Evolutionary conservation across 23 tunicate genomes (phyloP).

Genomic region (Styela plicata): DNA sequence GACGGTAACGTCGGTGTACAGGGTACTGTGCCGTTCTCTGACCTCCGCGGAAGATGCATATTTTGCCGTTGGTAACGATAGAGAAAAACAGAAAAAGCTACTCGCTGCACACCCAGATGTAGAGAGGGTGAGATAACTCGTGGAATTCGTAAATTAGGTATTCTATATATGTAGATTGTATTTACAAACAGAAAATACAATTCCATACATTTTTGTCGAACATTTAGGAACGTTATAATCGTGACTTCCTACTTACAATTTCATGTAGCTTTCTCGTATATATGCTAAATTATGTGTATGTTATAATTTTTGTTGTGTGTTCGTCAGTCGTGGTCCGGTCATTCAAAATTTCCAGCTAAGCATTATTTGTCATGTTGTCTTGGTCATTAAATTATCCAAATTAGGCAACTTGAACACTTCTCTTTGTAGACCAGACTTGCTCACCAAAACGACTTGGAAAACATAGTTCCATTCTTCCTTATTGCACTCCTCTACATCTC

Average conservation of each 20-base stretch:
- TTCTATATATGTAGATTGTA: no score
- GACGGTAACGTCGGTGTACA: neutral
- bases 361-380: no score
- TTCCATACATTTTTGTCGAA: no score
- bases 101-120: slow-evolving; percentile 43
- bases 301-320: no score
- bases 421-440: slow-evolving; percentile 16
- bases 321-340: no score
- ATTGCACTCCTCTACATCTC: slow-evolving; percentile 41
- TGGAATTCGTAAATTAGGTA: no score
- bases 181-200: no score
- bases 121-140: slow-evolving; percentile 83
- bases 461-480: slow-evolving; percentile 69
- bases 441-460: slow-evolving; percentile 85
- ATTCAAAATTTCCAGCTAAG: no score
- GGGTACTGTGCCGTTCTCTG: neutral
- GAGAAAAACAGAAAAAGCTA: slow-evolving; percentile 35
- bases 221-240: no score
- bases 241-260: no score
- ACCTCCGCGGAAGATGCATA: slow-evolving; percentile 17
- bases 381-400: neutral
- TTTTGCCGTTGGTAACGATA: slow-evolving; percentile 39
- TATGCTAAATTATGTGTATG: no score
- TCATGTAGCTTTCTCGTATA: no score
- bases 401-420: neutral